Evolutionary conservation across 2,797 vertebrate genomes (phyloP).

Genomic region (Crax fasciolata): DNA sequence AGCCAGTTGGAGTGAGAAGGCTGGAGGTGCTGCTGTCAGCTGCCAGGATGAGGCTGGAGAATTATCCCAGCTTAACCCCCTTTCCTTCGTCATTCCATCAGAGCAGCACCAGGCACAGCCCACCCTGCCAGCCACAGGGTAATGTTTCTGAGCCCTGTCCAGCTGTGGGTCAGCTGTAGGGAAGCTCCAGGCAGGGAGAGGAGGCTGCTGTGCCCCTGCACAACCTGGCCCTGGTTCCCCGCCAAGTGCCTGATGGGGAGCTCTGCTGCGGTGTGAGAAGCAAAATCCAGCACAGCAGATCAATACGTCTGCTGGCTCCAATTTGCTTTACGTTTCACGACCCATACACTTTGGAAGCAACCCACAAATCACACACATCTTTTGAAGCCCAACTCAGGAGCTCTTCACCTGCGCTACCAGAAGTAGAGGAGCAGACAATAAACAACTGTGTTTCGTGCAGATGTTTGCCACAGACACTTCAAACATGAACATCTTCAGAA

Average conservation of each 20-base stretch:
- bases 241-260: rapidly evolving
- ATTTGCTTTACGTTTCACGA: neutral
- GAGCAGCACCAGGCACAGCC: neutral
- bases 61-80: constrained; percentile 60
- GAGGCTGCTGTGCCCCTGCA: neutral
- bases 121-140: neutral
- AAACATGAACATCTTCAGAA: neutral
- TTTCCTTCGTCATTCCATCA: neutral
- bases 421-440: neutral
- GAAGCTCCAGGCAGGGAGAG: neutral
- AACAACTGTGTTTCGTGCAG: neutral
- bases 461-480: neutral
- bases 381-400: neutral
- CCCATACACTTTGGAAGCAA: neutral
- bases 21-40: neutral
- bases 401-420: neutral
- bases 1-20: neutral
- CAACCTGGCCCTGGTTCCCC: neutral
- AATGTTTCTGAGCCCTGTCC: neutral
- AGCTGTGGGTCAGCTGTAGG: neutral
- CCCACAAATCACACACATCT: neutral
- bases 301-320: neutral
- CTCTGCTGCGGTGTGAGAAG: neutral
- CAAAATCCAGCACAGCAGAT: rapidly evolving
- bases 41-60: constrained; percentile 3